Percentiles rank a stretch among this genome's conserved stretches.
Evolutionary conservation across 2,113 vertebrate species (phyloP).

Genomic region (Nothocercus julius): DNA sequence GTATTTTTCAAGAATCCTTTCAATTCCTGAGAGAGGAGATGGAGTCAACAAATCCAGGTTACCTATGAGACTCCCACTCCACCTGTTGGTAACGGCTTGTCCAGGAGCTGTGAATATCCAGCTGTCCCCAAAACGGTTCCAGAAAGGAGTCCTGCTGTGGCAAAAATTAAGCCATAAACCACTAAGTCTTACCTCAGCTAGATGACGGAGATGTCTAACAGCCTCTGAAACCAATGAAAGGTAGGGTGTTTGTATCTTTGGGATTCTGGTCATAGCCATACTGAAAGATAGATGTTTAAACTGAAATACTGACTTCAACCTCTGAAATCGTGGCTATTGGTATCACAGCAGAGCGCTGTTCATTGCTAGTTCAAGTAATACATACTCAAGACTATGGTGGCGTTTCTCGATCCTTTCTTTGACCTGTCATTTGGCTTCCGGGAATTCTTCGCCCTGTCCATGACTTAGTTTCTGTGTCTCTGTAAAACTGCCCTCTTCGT

Average conservation of each 20-base stretch:
- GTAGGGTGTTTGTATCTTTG: neutral
- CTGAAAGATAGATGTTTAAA: neutral
- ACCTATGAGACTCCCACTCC: neutral
- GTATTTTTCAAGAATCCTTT: neutral
- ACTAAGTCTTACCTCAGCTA: neutral
- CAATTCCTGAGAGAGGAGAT: neutral
- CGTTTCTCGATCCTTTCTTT: neutral
- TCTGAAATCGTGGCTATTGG: neutral
- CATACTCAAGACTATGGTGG: neutral
- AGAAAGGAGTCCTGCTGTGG: neutral
- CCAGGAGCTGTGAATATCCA: neutral
- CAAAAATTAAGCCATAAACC: neutral
- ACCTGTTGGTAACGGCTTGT: neutral
- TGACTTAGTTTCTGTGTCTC: neutral
- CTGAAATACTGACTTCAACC: neutral
- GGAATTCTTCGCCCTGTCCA: neutral
- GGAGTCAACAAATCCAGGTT: neutral
- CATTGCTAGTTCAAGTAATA: neutral
- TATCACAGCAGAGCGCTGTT: neutral
- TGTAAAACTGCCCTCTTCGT: neutral
- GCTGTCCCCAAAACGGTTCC: neutral
- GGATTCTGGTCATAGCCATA: neutral
- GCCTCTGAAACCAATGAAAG: neutral
- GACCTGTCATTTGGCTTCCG: neutral
- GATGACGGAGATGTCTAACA: neutral